Percentiles rank a stretch among this genome's conserved stretches.
phyloP scores from a whole-genome alignment of 2,888 invertebrate genomes.

The Idaea dimidiata region DNA sequence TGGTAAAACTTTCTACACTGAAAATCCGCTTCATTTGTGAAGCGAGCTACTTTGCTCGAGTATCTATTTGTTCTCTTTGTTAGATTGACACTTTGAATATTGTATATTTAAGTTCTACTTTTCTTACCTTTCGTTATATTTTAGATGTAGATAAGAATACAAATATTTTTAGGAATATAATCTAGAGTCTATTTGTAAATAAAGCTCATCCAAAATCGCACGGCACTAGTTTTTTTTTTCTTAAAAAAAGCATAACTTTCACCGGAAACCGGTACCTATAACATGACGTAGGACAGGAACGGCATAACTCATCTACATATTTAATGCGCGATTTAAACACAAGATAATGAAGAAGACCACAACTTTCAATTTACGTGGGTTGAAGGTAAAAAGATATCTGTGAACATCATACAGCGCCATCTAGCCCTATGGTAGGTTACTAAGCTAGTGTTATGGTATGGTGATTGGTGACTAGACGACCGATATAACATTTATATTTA shows the following conservation, averaged over 20 bases:
- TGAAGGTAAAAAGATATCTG: not conserved
- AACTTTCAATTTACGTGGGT: constrained; percentile 13
- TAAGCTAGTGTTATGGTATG: too few relatives aligned
- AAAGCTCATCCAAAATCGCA: not conserved
- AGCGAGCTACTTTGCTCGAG: constrained; percentile 3
- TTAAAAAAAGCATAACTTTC: constrained; percentile 6
- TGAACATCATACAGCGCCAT: not conserved
- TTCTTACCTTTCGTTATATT: too few relatives aligned
- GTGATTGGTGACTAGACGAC: too few relatives aligned
- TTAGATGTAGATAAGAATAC: too few relatives aligned
- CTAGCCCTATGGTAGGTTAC: not conserved
- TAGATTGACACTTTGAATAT: not conserved
- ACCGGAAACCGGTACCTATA: constrained; percentile 10
- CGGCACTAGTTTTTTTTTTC: not conserved
- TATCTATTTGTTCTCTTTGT: not conserved
- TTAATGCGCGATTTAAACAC: not conserved
- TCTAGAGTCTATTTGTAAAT: too few relatives aligned
- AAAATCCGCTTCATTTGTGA: constrained; percentile 7
- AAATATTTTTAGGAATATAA: too few relatives aligned
- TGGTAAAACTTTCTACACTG: constrained; percentile 11
- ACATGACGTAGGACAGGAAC: constrained; percentile 12
- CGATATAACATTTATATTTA: too few relatives aligned
- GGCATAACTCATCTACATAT: constrained; percentile 2
- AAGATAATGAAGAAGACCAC: constrained; percentile 6
- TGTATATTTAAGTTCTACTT: not conserved